phyloP scores from a whole-genome alignment of 2,888 invertebrate species.

The Chrysina gloriosa region DNA sequence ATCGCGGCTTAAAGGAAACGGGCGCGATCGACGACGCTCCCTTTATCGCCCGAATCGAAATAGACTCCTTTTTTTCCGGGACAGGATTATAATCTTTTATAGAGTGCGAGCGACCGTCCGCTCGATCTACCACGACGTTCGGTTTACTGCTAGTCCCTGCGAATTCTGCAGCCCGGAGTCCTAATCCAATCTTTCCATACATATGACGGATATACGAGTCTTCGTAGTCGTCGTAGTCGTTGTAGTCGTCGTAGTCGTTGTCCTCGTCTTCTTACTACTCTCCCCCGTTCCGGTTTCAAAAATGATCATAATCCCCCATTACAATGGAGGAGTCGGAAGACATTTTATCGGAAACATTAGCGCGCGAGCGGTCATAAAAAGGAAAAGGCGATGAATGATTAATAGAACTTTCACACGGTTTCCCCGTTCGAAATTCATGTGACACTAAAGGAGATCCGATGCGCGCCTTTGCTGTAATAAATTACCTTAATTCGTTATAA shows the following conservation, averaged over 20 bases:
- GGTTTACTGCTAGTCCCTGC: constrained; percentile 42
- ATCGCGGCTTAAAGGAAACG: constrained; percentile 9
- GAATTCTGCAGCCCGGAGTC: not conserved
- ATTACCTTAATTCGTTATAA: not conserved
- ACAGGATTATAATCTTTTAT: constrained; percentile 51
- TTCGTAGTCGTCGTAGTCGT: too few species aligned
- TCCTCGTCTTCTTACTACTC: not conserved
- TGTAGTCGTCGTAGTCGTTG: too few species aligned
- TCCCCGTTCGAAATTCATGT: not conserved
- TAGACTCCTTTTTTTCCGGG: constrained; percentile 43
- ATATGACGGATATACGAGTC: not conserved
- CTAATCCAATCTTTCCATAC: not conserved
- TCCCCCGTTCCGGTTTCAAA: constrained; percentile 17
- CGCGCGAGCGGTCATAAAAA: constrained; percentile 18
- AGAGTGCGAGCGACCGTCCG: constrained; percentile 46
- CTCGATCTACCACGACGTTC: constrained; percentile 49
- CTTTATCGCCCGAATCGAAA: constrained; percentile 43
- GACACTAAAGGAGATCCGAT: not conserved
- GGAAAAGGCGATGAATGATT: constrained; percentile 18
- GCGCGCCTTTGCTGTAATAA: not conserved
- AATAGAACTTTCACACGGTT: constrained; percentile 17
- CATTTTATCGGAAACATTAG: constrained; percentile 31
- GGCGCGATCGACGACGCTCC: constrained; percentile 1
- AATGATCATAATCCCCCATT: constrained; percentile 23
- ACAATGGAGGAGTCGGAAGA: constrained; percentile 12